Base-by-base conservation (phyloP, 2,113 vertebrate genomes). In the Syngnathus scovelli region DNA sequence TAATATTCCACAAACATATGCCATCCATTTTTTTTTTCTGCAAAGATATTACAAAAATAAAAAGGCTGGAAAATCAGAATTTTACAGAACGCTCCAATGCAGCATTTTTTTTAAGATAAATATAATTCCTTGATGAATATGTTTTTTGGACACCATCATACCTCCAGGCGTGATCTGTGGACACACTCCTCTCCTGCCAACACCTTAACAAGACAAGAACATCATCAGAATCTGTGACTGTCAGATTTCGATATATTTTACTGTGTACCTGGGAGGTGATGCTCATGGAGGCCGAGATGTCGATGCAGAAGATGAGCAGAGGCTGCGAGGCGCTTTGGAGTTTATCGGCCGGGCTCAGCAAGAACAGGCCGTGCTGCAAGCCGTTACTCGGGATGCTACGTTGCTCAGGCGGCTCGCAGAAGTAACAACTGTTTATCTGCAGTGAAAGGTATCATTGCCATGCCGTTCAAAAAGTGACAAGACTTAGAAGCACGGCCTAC, bases 251-350 rank as follows among this genome's bases (percentile, higher is more conserved):
- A 3, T 3, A 15, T 36, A 11, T 10, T 3, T n/a, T 1, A 16
- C 5, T 51, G 4, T 46, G 66, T 37, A 89, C 90, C 72, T 87
- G 13, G 4, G 76, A 85, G 41, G 77, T 83, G 59, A 77, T 80
- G 75, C 79, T 86, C 89, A 90, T 90, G 59, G 89, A 89, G 52
- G 84, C 85, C 0, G 89, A 90, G 63, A 83, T 78, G 68, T 90
- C 89, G 3, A 91, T 88, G 70, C 89, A 90, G 76, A 90, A 87
- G 58, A 91, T 54, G 48, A 90, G 77, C 73, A 89, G 80, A 0
- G 76, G 3, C 5, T 85, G 81, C 0, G 54, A 10, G 7, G 71
- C 41, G 1, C 51, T 64, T 16, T 6, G 38, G 4, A 27, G 46
- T 13, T 67, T 52, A 18, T 72, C 51, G 12, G 77, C 15, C 16